These are phyloP conservation scores for Muscicapa adusta DNA, from an alignment of 2,113 vertebrate species.

Conservation along the genomic window DNA sequence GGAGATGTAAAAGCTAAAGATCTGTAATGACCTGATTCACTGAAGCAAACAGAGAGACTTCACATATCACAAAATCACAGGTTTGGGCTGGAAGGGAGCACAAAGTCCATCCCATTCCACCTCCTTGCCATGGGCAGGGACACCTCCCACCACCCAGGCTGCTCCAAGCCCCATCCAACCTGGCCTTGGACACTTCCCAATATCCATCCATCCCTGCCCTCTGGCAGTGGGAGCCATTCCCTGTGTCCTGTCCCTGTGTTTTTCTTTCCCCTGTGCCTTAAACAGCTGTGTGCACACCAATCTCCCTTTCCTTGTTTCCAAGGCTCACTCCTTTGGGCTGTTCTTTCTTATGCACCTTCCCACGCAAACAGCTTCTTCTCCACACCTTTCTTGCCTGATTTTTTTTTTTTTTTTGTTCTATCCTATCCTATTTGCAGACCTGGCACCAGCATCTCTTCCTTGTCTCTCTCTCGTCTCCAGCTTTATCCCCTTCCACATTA, in stretches of 20 bases:
- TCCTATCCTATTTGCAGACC: not conserved
- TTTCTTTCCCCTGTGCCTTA: no score
- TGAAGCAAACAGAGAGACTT: not conserved
- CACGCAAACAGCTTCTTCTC: not conserved
- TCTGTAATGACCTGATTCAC: not conserved
- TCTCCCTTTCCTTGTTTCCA: not conserved
- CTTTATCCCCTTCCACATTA: not conserved
- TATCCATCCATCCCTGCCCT: accelerated
- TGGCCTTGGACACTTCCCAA: not conserved
- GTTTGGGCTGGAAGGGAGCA: not conserved
- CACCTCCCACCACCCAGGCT: accelerated
- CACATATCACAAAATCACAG: not conserved
- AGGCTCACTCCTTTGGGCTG: not conserved
- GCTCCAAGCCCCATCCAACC: accelerated
- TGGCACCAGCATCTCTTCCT: not conserved
- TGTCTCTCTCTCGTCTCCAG: not conserved
- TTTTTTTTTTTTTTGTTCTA: not conserved
- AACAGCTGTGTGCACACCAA: not conserved
- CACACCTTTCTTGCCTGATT: not conserved
- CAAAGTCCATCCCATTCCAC: accelerated
- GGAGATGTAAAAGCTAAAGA: not conserved
- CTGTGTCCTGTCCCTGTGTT: not conserved
- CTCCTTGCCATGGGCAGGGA: not conserved
- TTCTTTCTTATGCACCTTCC: not conserved
- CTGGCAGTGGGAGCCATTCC: not conserved